Evolutionary conservation across 2,113 vertebrate species (phyloP).

Genomic region (Litocranius walleri): DNA sequence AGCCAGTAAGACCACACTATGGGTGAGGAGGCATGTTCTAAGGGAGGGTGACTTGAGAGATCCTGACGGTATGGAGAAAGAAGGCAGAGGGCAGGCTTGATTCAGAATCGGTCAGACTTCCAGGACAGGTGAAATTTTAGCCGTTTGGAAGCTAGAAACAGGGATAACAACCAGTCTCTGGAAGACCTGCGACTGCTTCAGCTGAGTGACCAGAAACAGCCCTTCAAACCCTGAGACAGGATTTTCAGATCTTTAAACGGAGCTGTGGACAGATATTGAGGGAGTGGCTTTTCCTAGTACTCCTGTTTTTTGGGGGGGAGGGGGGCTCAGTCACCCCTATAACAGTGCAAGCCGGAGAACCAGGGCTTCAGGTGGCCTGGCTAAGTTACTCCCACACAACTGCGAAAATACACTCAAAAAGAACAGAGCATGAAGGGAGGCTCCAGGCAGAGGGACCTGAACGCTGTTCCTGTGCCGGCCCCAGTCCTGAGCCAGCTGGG

Average conservation of each 20-base stretch:
- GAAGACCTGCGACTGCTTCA: background rate
- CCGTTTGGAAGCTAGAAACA: background rate
- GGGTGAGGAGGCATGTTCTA: background rate
- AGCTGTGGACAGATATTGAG: background rate
- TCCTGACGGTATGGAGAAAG: background rate
- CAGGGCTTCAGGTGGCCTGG: background rate
- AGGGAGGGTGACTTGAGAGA: background rate
- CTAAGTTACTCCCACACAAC: background rate
- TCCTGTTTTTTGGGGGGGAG: fast-evolving
- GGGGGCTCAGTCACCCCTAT: background rate
- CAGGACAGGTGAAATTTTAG: background rate
- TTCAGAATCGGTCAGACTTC: background rate
- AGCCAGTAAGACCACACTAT: background rate
- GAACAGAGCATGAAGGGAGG: background rate
- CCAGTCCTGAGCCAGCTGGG: background rate
- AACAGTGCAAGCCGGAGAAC: background rate
- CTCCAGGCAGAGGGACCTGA: background rate
- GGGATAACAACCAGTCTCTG: background rate
- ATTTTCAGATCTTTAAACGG: background rate
- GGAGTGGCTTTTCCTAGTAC: background rate
- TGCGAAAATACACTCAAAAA: background rate
- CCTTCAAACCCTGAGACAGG: background rate
- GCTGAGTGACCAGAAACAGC: background rate
- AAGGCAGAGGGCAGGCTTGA: background rate
- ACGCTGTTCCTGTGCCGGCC: background rate